A percentile compares a stretch with the other conserved stretches of the same genome.
These are phyloP conservation scores for Pseudanteris insignis DNA, from an alignment of 2,888 invertebrate species.

Conservation along the genomic window DNA sequence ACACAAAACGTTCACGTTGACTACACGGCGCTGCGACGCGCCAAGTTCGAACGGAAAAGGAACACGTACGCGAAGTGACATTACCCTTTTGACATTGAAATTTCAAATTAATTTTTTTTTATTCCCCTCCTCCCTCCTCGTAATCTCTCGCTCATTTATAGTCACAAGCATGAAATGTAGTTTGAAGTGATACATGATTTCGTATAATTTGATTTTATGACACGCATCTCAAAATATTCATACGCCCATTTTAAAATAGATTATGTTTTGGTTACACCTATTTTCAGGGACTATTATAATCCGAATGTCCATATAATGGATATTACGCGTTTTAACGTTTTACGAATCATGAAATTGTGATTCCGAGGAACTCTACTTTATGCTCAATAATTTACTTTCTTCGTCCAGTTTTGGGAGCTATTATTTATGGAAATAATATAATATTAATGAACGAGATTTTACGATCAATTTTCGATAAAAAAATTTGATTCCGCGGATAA, in stretches of 20 bases:
- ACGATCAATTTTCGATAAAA: neutral
- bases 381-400: constrained; percentile 13
- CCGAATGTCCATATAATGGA: constrained; percentile 36
- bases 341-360: constrained; percentile 36
- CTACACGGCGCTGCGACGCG: too few relatives aligned
- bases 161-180: constrained; percentile 25
- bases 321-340: constrained; percentile 31
- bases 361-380: constrained; percentile 10
- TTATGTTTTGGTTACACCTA: constrained; percentile 43
- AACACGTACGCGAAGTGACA: constrained; percentile 28
- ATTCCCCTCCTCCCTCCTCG: neutral
- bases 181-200: constrained; percentile 32
- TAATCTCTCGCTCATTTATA: neutral
- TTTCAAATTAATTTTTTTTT: constrained; percentile 35
- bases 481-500: too few relatives aligned
- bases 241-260: constrained; percentile 36
- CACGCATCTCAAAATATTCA: constrained; percentile 35
- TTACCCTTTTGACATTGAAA: constrained; percentile 42
- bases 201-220: constrained; percentile 32
- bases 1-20: too few relatives aligned
- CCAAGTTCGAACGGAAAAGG: constrained; percentile 10
- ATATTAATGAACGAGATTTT: constrained; percentile 5
- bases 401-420: constrained; percentile 7
- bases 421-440: constrained; percentile 9
- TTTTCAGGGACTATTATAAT: constrained; percentile 31